Conservation (phyloP, 2,797 vertebrate species). For the Chaenodraco wilsoni region DNA sequence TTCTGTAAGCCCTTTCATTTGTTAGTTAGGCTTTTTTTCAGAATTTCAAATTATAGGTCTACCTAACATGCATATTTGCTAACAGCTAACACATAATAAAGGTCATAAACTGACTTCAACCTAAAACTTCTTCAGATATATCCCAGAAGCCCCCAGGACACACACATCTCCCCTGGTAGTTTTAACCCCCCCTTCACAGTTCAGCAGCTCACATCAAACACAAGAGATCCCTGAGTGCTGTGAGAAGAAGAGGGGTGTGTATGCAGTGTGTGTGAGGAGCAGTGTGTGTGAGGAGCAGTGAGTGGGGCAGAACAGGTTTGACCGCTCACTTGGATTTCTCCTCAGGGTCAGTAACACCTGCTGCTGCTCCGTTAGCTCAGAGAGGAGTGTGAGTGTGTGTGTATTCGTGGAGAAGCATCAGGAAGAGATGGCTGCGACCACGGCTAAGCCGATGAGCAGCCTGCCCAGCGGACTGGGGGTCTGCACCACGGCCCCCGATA, state of each 20-base stretch:
- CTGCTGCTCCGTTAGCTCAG: conserved; percentile 56
- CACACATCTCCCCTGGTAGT: conserved; percentile 27
- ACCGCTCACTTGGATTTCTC: conserved; percentile 44
- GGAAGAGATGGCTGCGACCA: conserved; percentile 77
- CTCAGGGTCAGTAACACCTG: conserved; percentile 67
- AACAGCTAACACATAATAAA: background rate
- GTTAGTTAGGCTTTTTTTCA: too few species aligned
- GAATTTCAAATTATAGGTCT: too few species aligned
- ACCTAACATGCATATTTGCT: too few species aligned
- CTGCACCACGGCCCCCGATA: conserved; percentile 84
- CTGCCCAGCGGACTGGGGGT: conserved; percentile 86
- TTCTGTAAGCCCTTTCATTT: too few species aligned
- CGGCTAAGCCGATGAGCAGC: conserved; percentile 72
- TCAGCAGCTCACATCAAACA: conserved; percentile 18
- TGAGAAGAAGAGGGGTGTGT: conserved; percentile 68
- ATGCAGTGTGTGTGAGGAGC: conserved; percentile 9
- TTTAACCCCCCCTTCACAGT: conserved; percentile 20
- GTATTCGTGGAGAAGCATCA: conserved; percentile 30
- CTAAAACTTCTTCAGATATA: conserved; percentile 24
- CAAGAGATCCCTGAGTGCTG: conserved; percentile 1
- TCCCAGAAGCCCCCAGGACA: conserved; percentile 21
- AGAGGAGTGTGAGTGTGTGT: conserved; percentile 24
- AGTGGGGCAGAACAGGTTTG: conserved; percentile 73
- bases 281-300: conserved; percentile 20
- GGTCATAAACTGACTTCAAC: background rate